Conservation (phyloP, 2,797 vertebrate species). For the Melopsittacus undulatus region DNA sequence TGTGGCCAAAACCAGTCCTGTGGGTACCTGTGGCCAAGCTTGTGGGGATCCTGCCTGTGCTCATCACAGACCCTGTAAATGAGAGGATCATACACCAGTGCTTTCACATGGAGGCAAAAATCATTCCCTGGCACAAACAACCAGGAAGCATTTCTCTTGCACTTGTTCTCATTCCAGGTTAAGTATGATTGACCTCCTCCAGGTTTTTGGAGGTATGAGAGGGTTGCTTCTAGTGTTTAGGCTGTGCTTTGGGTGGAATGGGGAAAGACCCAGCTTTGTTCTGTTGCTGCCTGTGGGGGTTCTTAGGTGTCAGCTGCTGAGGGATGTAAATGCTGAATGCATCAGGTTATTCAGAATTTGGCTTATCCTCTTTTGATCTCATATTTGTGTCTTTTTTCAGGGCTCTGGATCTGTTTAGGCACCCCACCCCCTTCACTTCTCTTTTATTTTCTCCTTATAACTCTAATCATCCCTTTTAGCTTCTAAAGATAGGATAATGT, state of each 20-base stretch:
- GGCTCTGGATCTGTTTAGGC: conserved; percentile 43
- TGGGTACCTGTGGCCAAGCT: neutral
- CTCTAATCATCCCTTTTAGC: conserved; percentile 56
- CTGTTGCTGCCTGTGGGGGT: neutral
- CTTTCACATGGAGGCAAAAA: neutral
- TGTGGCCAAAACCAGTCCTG: neutral
- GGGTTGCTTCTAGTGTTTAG: neutral
- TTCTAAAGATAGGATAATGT: conserved; percentile 59
- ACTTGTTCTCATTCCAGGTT: neutral
- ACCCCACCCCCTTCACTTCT: conserved; percentile 1
- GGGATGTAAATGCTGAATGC: conserved; percentile 25
- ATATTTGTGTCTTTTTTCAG: conserved; percentile 41
- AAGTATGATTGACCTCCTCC: neutral
- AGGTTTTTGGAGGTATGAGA: neutral
- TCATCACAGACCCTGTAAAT: neutral
- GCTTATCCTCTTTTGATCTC: conserved; percentile 61
- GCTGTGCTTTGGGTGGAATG: neutral
- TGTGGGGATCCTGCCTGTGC: no score
- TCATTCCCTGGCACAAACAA: neutral
- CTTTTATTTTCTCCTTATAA: conserved; percentile 25
- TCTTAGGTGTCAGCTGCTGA: neutral
- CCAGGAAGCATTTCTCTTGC: neutral
- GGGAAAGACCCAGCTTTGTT: neutral
- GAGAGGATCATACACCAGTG: neutral
- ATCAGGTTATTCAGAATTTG: conserved; percentile 29